Conservation (phyloP, 1,140 invertebrate genomes). For the Wiebesia pumilae region DNA sequence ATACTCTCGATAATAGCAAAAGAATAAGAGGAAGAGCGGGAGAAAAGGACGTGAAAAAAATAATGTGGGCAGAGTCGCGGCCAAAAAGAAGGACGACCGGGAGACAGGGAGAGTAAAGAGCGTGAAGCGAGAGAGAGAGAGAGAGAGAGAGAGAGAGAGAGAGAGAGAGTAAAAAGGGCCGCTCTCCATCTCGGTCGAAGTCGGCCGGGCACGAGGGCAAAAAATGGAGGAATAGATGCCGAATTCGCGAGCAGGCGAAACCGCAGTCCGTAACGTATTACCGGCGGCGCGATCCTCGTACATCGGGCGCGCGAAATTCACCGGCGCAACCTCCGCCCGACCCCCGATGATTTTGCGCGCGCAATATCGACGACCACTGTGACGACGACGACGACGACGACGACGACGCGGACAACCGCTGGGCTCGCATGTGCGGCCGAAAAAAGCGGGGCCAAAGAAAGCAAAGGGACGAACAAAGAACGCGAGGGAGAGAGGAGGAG, state of each 20-base stretch:
- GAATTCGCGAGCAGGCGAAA: constrained; percentile 15
- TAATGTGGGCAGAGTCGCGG: constrained; percentile 11
- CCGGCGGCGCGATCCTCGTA: not conserved
- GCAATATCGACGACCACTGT: constrained; percentile 37
- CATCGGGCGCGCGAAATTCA: not conserved
- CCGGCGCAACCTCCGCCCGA: not conserved
- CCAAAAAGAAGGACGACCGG: constrained; percentile 1
- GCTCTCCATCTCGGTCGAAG: not conserved
- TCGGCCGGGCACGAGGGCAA: not conserved
- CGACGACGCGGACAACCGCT: not conserved
- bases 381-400: constrained; percentile 2
- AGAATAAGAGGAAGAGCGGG: constrained; percentile 51
- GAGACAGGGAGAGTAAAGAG: constrained; percentile 18
- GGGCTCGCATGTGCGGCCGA: not conserved
- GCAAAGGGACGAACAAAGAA: constrained; percentile 7
- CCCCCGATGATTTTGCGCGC: not conserved
- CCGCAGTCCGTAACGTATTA: constrained; percentile 36
- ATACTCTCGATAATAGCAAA: constrained; percentile 44
- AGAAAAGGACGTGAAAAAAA: not conserved
- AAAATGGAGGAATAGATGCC: constrained; percentile 8
- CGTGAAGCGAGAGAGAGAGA: constrained; percentile 1
- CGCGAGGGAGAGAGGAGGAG: constrained; percentile 19
- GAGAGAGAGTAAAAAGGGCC: constrained; percentile 8
- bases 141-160: not conserved
- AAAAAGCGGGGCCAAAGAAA: constrained; percentile 22